Conservation (phyloP, 2,888 invertebrate species). For the Meteorus cinctellus region DNA sequence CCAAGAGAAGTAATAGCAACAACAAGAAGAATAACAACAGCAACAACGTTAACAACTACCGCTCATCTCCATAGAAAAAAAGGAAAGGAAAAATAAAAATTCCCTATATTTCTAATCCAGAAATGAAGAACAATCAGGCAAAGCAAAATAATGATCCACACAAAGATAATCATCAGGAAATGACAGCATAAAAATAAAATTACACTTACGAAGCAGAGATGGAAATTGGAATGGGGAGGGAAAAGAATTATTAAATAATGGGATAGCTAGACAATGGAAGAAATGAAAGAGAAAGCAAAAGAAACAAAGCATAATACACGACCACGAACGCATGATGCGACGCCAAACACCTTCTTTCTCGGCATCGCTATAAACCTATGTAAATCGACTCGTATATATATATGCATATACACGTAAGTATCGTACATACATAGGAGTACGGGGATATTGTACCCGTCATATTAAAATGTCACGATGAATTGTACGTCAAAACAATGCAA, state of each 20-base stretch:
- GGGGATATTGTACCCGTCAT: neutral
- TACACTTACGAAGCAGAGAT: neutral
- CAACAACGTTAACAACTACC: conserved; percentile 55
- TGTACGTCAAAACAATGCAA: neutral
- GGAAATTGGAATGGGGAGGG: neutral
- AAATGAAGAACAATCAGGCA: neutral
- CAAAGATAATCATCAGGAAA: neutral
- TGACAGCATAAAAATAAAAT: neutral
- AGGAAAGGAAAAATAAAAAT: conserved; percentile 46
- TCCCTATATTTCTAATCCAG: neutral
- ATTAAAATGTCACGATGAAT: neutral
- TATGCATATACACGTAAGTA: conserved; percentile 1
- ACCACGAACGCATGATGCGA: conserved; percentile 37
- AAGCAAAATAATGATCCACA: neutral
- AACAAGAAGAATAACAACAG: neutral
- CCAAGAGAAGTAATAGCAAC: conserved; percentile 43
- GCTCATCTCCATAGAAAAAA: conserved; percentile 63
- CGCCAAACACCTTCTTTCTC: conserved; percentile 38
- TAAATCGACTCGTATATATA: conserved; percentile 18
- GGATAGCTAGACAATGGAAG: neutral
- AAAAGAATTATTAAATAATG: neutral
- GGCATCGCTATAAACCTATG: neutral
- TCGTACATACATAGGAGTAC: neutral
- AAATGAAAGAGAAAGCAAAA: conserved; percentile 38
- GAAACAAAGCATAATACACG: conserved; percentile 20